Conservation (phyloP, 2,113 vertebrate genomes). For the Dromas ardeola region DNA sequence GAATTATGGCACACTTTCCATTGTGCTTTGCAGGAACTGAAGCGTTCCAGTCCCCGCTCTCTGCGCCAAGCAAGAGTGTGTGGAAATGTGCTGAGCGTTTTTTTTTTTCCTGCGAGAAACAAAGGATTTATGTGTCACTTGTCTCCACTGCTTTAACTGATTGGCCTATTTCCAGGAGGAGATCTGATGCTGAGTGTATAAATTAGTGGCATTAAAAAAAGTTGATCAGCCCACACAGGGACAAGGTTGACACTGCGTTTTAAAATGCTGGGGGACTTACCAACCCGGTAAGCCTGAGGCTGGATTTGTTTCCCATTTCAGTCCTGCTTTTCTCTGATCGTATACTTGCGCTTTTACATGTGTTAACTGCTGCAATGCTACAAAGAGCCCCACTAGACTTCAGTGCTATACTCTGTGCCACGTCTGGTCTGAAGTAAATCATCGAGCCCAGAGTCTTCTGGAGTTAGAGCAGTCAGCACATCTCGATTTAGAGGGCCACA, state of each 20-base stretch:
- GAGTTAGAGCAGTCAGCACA: background rate
- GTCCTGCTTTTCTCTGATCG: background rate
- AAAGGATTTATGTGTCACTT: background rate
- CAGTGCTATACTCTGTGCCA: background rate
- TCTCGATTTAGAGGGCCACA: constrained; percentile 8
- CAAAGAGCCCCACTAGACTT: background rate
- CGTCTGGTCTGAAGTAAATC: background rate
- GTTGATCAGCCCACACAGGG: background rate
- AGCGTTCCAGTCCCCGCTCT: background rate
- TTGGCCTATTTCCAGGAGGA: background rate
- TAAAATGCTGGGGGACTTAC: background rate
- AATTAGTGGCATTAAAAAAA: background rate
- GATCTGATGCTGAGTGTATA: background rate
- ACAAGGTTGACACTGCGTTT: background rate
- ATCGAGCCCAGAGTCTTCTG: background rate
- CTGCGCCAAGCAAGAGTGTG: constrained; percentile 3
- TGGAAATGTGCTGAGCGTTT: background rate
- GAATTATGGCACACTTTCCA: constrained; percentile 43
- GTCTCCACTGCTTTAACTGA: background rate
- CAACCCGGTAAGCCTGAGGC: background rate
- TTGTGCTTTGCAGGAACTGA: constrained; percentile 39
- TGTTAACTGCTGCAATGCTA: background rate
- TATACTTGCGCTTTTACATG: rapidly evolving
- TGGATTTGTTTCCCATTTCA: background rate
- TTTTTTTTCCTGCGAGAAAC: background rate